Evolutionary conservation across 2,888 invertebrate genomes (phyloP).

Genomic region (Torymus auratus): DNA sequence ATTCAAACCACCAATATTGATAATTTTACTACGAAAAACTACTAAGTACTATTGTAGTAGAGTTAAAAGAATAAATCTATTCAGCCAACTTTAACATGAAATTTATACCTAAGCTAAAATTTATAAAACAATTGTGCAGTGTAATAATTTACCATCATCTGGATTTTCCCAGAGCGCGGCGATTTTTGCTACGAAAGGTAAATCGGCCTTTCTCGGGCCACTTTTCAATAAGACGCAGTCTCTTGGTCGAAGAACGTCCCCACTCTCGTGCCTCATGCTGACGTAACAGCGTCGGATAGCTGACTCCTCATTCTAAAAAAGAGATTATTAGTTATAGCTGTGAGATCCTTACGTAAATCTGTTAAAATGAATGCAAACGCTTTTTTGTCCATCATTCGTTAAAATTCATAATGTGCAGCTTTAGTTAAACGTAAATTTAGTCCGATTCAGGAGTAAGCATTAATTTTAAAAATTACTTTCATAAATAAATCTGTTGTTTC

Average conservation of each 20-base stretch:
- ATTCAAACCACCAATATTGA: too few species aligned
- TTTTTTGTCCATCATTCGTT: too few species aligned
- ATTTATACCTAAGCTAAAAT: background rate
- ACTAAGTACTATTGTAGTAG: too few species aligned
- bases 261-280: conserved; percentile 91
- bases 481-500: too few species aligned
- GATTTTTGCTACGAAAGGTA: conserved; percentile 96
- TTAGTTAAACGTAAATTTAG: too few species aligned
- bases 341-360: conserved; percentile 1
- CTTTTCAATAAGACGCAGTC: conserved; percentile 96
- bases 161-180: conserved; percentile 97
- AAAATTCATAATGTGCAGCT: too few species aligned
- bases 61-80: too few species aligned
- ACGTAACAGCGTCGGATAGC: conserved; percentile 91
- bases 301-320: conserved; percentile 84
- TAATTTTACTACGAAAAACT: too few species aligned
- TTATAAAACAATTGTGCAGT: background rate
- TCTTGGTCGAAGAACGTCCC: conserved; percentile 89
- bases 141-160: conserved; percentile 84
- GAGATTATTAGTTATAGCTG: conserved; percentile 38
- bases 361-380: background rate
- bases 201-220: conserved; percentile 87
- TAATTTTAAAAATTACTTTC: too few species aligned
- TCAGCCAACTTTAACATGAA: too few species aligned
- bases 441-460: too few species aligned